phyloP scores from a whole-genome alignment of 2,888 invertebrate species.

The Pasiphila rectangulata region DNA sequence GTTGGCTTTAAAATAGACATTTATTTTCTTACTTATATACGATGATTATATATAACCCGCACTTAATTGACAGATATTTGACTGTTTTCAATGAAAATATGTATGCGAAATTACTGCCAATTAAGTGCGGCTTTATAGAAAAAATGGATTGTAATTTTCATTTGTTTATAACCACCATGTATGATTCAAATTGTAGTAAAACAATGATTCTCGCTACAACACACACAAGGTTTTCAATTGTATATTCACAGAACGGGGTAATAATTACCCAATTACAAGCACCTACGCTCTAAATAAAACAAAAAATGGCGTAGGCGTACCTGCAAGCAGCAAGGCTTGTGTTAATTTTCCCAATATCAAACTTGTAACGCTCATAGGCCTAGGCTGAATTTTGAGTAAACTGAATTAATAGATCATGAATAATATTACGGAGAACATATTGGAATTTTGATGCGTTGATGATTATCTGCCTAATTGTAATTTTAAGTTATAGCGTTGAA shows the following conservation, averaged over 20 bases:
- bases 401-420: conserved; percentile 22
- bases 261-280: conserved; percentile 33
- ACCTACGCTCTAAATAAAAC: conserved; percentile 32
- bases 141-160: no score
- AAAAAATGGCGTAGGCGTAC: conserved; percentile 53
- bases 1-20: no score
- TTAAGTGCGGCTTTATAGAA: no score
- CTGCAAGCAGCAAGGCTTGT: conserved; percentile 43
- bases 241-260: conserved; percentile 7
- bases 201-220: background rate
- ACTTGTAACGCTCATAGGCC: conserved; percentile 11
- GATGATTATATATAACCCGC: no score
- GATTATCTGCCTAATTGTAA: background rate
- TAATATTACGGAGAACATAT: conserved; percentile 18
- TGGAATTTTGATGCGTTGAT: conserved; percentile 5
- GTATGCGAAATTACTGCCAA: no score
- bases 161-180: no score
- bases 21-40: no score
- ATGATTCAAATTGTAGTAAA: background rate
- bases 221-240: background rate
- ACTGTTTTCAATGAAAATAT: no score
- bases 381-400: conserved; percentile 16
- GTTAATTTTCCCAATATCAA: conserved; percentile 55
- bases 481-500: background rate
- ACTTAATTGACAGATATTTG: no score